Conservation (phyloP, 2,888 invertebrate genomes). For the Acrobeloides nanus region DNA sequence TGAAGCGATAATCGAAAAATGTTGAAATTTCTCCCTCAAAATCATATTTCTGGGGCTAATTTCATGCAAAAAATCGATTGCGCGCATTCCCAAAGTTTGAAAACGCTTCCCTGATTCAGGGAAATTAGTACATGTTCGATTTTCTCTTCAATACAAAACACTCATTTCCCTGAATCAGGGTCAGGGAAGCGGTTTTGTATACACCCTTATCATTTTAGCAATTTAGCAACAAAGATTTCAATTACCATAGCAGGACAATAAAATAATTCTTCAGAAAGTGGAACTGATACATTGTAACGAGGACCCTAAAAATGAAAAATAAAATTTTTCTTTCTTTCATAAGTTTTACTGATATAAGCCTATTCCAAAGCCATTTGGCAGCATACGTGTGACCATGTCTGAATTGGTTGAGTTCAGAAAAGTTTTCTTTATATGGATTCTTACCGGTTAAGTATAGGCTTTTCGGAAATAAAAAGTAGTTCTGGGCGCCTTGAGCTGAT, state of each 20-base stretch:
- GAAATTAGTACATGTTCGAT: too few species aligned
- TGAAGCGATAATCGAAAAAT: too few species aligned
- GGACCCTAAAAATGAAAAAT: conserved; percentile 32
- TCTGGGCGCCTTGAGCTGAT: conserved; percentile 46
- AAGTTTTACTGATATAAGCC: conserved; percentile 24
- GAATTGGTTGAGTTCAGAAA: conserved; percentile 3
- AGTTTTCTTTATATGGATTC: conserved; percentile 11
- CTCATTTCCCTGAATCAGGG: too few species aligned
- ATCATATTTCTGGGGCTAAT: too few species aligned
- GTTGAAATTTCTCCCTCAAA: too few species aligned
- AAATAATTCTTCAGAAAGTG: conserved; percentile 42
- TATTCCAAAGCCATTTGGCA: conserved; percentile 51
- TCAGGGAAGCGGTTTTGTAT: too few species aligned
- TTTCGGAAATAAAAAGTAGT: conserved; percentile 35
- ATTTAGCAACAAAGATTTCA: too few species aligned
- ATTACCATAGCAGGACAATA: conserved; percentile 47
- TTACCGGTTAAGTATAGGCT: conserved; percentile 38
- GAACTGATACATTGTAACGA: conserved; percentile 37
- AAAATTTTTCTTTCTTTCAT: too few species aligned
- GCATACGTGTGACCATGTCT: conserved; percentile 49
- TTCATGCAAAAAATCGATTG: too few species aligned
- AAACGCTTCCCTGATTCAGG: too few species aligned
- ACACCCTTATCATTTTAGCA: not conserved
- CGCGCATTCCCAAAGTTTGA: too few species aligned
- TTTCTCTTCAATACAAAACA: too few species aligned